Conservation (phyloP, 1,140 invertebrate genomes). For the Zophobas atratus region DNA sequence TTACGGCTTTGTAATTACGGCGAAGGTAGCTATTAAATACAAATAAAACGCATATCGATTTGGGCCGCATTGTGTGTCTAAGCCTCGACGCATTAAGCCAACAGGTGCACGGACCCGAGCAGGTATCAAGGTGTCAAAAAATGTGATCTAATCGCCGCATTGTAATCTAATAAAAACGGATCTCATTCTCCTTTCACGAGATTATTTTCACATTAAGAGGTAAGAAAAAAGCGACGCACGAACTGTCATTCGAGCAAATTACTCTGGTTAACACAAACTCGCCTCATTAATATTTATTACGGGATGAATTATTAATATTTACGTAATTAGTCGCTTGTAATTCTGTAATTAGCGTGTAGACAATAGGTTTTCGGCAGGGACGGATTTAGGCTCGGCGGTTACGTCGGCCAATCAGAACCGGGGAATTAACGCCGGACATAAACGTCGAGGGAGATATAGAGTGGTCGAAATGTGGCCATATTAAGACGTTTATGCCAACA, state of each 20-base stretch:
- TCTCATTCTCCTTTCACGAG: slow-evolving; percentile 7
- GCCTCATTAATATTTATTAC: slow-evolving; percentile 21
- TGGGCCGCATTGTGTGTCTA: slow-evolving; percentile 7
- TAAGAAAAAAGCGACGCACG: slow-evolving; percentile 7
- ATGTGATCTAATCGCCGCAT: slow-evolving; percentile 31
- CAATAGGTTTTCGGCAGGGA: slow-evolving; percentile 1
- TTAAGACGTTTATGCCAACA: slow-evolving; percentile 25
- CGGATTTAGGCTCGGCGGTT: slow-evolving; percentile 1
- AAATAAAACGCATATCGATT: slow-evolving; percentile 45
- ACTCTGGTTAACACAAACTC: slow-evolving; percentile 19
- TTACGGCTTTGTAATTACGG: slow-evolving; percentile 22
- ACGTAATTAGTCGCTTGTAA: slow-evolving; percentile 33
- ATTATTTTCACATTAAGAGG: slow-evolving; percentile 28
- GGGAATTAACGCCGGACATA: not conserved
- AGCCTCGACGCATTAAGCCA: slow-evolving; percentile 16
- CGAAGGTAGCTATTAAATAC: slow-evolving; percentile 36
- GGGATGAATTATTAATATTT: slow-evolving; percentile 27
- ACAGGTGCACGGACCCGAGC: slow-evolving; percentile 42
- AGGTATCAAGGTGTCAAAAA: slow-evolving; percentile 46
- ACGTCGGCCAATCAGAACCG: not conserved
- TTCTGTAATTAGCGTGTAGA: slow-evolving; percentile 19
- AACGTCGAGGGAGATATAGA: slow-evolving; percentile 15
- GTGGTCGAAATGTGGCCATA: slow-evolving; percentile 12
- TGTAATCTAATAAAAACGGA: slow-evolving; percentile 19
- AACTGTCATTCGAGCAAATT: slow-evolving; percentile 27